A percentile compares a stretch with the other conserved stretches of the same genome.
These are phyloP conservation scores for Anolis carolinensis DNA, from an alignment of 2,113 vertebrate genomes.

Conservation along the genomic window DNA sequence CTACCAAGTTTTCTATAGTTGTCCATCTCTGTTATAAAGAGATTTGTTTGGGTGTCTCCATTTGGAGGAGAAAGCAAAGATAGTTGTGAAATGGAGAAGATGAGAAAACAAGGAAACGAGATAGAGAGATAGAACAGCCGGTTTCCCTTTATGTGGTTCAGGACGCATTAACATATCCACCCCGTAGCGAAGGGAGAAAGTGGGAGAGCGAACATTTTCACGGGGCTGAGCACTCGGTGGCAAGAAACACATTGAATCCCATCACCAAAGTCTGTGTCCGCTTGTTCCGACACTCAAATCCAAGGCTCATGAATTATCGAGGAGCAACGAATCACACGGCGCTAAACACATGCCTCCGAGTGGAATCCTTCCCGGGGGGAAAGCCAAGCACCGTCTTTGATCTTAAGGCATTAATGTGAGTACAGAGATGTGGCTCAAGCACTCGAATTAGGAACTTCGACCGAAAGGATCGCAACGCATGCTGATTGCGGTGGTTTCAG, in stretches of 20 bases:
- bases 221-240: neutral
- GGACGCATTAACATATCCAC: neutral
- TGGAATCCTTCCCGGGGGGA: neutral
- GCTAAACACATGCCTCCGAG: neutral
- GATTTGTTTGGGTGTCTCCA: too few relatives aligned
- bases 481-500: neutral
- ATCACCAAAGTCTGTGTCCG: neutral
- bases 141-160: neutral
- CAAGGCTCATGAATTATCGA: slow-evolving; percentile 23
- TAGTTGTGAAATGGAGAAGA: too few relatives aligned
- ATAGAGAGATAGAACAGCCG: too few relatives aligned
- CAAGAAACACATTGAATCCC: slow-evolving; percentile 21
- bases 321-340: neutral
- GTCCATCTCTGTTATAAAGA: too few relatives aligned
- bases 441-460: neutral
- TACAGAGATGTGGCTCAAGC: neutral
- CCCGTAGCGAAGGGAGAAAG: neutral
- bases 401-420: neutral
- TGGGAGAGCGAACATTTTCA: neutral
- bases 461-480: neutral
- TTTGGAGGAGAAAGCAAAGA: too few relatives aligned
- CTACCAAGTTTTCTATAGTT: too few relatives aligned
- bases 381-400: neutral
- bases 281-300: slow-evolving; percentile 25
- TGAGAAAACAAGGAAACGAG: too few relatives aligned